Evolutionary conservation across 2,888 invertebrate genomes (phyloP).

Genomic region (Epinotia nisella): DNA sequence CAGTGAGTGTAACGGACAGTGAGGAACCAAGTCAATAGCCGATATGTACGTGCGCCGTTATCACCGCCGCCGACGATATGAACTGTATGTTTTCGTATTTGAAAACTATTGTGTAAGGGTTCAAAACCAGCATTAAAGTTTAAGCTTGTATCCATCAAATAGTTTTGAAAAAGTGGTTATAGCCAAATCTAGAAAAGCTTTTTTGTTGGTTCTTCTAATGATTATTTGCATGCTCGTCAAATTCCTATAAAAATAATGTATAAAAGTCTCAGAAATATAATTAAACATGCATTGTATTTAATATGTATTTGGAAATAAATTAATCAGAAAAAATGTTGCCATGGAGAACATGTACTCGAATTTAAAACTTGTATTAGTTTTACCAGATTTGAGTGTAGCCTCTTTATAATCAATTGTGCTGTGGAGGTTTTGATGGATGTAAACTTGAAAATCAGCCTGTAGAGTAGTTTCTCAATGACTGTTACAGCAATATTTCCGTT

Average conservation of each 20-base stretch:
- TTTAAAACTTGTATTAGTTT: background rate
- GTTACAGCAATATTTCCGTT: slow-evolving; percentile 35
- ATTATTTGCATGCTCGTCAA: no score
- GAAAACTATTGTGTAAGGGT: slow-evolving; percentile 71
- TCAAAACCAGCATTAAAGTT: slow-evolving; percentile 35
- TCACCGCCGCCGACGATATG: slow-evolving; percentile 62
- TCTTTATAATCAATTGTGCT: background rate
- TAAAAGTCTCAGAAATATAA: no score
- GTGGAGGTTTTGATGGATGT: slow-evolving; percentile 7
- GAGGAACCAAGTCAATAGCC: slow-evolving; percentile 78
- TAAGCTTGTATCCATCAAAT: slow-evolving; percentile 45
- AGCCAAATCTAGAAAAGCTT: background rate
- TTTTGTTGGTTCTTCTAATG: no score
- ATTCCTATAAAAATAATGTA: no score
- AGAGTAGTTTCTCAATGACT: slow-evolving; percentile 40
- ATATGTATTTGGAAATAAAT: no score
- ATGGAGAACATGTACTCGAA: no score
- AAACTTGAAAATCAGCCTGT: slow-evolving; percentile 19
- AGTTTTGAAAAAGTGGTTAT: background rate
- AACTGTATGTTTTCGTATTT: slow-evolving; percentile 78
- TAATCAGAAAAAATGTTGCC: background rate
- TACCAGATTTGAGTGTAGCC: background rate
- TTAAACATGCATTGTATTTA: no score
- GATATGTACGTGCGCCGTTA: slow-evolving; percentile 66
- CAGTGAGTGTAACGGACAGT: slow-evolving; percentile 64